Evolutionary conservation across 1,140 invertebrate species (phyloP).

Genomic region (Aphelinus atriplicis): DNA sequence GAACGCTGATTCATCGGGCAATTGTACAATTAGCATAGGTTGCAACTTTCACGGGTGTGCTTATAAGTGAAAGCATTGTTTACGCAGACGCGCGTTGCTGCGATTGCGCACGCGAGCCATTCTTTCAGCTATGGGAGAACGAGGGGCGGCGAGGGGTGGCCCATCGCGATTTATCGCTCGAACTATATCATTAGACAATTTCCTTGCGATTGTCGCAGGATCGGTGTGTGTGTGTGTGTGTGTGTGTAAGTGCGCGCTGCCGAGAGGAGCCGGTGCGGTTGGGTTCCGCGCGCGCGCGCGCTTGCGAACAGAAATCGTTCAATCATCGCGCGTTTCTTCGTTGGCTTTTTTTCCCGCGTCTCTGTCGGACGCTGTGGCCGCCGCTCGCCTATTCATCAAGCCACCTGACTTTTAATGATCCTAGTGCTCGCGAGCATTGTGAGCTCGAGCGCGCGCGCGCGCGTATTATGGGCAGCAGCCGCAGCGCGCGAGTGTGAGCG

Average conservation of each 20-base stretch:
- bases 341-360: too few relatives aligned
- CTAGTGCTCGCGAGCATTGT: neutral
- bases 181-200: slow-evolving; percentile 11
- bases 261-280: neutral
- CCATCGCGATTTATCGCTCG: neutral
- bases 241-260: too few relatives aligned
- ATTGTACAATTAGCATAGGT: too few relatives aligned
- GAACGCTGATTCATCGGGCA: too few relatives aligned
- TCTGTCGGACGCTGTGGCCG: too few relatives aligned
- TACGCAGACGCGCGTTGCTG: neutral
- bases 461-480: too few relatives aligned
- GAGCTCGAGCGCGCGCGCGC: too few relatives aligned
- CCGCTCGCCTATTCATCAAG: slow-evolving; percentile 9
- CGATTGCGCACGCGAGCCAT: too few relatives aligned
- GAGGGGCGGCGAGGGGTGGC: too few relatives aligned
- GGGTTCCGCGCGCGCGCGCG: neutral
- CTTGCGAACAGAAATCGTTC: neutral
- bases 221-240: too few relatives aligned
- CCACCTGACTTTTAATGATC: slow-evolving; percentile 27
- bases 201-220: neutral
- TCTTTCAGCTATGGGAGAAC: too few relatives aligned
- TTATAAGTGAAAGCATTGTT: slow-evolving; percentile 8
- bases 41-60: neutral
- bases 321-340: neutral
- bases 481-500: neutral